These are phyloP conservation scores for Callitettix versicolor DNA, from an alignment of 1,140 invertebrate genomes.

Conservation along the genomic window DNA sequence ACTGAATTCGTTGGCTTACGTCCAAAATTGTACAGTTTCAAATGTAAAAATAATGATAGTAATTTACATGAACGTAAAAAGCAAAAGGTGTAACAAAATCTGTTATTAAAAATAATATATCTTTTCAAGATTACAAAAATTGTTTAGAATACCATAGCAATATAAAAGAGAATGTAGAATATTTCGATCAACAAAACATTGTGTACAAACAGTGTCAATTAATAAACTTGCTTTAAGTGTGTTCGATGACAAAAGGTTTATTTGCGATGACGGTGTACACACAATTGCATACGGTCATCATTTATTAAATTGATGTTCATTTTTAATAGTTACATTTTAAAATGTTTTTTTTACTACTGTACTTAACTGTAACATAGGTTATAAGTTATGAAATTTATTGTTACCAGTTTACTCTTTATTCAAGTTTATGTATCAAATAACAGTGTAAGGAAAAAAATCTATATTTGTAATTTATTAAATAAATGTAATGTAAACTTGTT, in stretches of 20 bases:
- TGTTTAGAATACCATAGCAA: slow-evolving; percentile 11
- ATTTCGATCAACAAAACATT: slow-evolving; percentile 17
- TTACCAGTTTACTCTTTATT: too few species aligned
- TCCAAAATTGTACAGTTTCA: slow-evolving; percentile 35
- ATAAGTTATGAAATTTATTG: too few species aligned
- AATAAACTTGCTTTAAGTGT: slow-evolving; percentile 14
- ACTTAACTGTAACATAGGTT: too few species aligned
- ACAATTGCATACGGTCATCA: slow-evolving; percentile 19
- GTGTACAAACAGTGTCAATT: slow-evolving; percentile 11
- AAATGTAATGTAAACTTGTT: too few species aligned
- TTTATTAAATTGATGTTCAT: too few species aligned
- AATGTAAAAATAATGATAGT: slow-evolving; percentile 18
- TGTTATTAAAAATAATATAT: slow-evolving; percentile 19
- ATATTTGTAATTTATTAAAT: too few species aligned
- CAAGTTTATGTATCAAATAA: not conserved
- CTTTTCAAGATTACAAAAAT: slow-evolving; percentile 15
- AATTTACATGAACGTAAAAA: slow-evolving; percentile 18
- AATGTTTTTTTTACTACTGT: too few species aligned
- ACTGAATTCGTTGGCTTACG: slow-evolving; percentile 33
- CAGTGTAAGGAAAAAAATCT: too few species aligned
- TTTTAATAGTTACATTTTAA: too few species aligned
- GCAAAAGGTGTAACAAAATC: slow-evolving; percentile 25
- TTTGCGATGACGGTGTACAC: slow-evolving; percentile 9
- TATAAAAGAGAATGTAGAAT: slow-evolving; percentile 7
- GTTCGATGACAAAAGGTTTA: slow-evolving; percentile 19